phyloP scores from a whole-genome alignment of 2,113 vertebrate species.

The Chamaetylas fuelleborni region DNA sequence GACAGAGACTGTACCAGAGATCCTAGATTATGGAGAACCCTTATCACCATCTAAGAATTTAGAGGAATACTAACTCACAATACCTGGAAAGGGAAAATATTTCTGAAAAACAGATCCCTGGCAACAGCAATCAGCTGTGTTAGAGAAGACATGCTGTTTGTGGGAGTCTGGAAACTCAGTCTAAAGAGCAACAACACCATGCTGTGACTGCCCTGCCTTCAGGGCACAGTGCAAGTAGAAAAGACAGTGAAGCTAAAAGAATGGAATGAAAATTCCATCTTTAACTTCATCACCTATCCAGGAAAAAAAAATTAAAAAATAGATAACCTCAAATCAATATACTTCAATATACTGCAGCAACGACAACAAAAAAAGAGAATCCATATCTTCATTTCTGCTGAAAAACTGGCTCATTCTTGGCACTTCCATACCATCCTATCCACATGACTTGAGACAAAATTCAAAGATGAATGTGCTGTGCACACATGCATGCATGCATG shows the following conservation, averaged over 20 bases:
- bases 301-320: background rate
- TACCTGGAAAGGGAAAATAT: background rate
- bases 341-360: background rate
- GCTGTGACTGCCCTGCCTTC: background rate
- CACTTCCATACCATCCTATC: background rate
- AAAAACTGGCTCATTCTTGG: background rate
- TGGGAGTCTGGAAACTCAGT: background rate
- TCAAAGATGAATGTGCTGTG: background rate
- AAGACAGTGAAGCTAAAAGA: background rate
- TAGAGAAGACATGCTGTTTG: background rate
- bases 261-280: background rate
- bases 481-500: too few species aligned
- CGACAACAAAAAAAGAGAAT: fast-evolving
- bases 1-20: background rate
- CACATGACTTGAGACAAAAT: background rate
- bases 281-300: background rate
- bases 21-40: background rate
- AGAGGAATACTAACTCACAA: background rate
- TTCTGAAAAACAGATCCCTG: background rate
- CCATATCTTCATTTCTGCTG: background rate
- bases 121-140: background rate
- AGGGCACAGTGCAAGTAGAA: background rate
- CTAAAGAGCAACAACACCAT: background rate
- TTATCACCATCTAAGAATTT: background rate
- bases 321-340: too few species aligned